These are phyloP conservation scores for Lindbergichthys nudifrons DNA, from an alignment of 2,797 vertebrate genomes.

Conservation along the genomic window DNA sequence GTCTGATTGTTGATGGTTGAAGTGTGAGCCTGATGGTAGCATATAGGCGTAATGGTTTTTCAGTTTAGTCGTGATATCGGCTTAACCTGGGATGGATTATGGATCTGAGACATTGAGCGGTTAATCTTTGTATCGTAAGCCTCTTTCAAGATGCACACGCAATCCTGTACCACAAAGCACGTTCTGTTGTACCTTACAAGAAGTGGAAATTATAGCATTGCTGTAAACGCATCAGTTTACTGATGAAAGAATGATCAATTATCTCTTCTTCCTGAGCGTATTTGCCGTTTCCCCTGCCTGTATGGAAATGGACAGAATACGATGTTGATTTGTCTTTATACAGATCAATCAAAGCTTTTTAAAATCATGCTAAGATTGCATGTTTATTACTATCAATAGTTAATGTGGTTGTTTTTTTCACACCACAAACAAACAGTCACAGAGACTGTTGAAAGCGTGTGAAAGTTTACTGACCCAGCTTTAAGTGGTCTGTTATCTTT, in stretches of 20 bases:
- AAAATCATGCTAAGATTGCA: too few relatives aligned
- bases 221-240: not conserved
- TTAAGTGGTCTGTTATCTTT: too few relatives aligned
- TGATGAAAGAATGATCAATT: not conserved
- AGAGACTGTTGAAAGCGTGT: too few relatives aligned
- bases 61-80: not conserved
- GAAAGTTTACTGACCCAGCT: too few relatives aligned
- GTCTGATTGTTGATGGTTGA: slow-evolving; percentile 17
- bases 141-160: slow-evolving; percentile 4
- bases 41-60: not conserved
- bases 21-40: slow-evolving; percentile 6
- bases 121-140: slow-evolving; percentile 5
- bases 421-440: too few relatives aligned
- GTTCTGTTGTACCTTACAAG: not conserved
- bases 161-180: not conserved
- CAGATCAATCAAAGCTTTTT: too few relatives aligned
- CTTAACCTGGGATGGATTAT: slow-evolving; percentile 1
- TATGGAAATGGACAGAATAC: not conserved
- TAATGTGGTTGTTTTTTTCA: too few relatives aligned
- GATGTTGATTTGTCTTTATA: too few relatives aligned
- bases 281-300: not conserved
- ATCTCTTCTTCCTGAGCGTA: not conserved
- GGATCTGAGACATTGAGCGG: not conserved
- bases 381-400: too few relatives aligned
- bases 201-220: not conserved